Evolutionary conservation across 2,113 vertebrate genomes (phyloP).

Genomic region (Tricholaema leucomelas): DNA sequence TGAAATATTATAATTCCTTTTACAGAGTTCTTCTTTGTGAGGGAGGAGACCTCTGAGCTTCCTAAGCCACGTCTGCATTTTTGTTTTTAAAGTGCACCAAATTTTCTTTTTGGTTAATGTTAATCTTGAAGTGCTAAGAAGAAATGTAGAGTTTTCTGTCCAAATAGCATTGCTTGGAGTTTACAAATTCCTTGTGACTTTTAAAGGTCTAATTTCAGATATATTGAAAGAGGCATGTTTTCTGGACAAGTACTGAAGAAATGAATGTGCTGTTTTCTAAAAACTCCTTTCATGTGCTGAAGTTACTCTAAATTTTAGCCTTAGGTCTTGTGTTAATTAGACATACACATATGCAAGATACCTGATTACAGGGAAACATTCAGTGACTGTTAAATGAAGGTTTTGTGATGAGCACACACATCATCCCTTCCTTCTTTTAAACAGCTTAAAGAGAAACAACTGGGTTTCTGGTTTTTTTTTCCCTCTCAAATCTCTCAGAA

Average conservation of each 20-base stretch:
- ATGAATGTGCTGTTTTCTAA: not conserved
- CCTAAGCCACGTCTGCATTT: not conserved
- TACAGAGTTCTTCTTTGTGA: not conserved
- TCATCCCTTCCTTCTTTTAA: not conserved
- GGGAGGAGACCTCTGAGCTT: not conserved
- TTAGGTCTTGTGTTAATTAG: not conserved
- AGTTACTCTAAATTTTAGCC: not conserved
- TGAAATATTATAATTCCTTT: not conserved
- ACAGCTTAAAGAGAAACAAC: not conserved
- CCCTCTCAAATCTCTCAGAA: not conserved
- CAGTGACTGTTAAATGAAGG: not conserved
- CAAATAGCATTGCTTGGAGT: not conserved
- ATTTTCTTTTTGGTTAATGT: not conserved
- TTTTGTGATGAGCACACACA: not conserved
- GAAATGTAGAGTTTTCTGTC: not conserved
- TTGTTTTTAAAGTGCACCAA: not conserved
- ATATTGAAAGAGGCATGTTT: not conserved
- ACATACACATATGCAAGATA: fast-evolving
- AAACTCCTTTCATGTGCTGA: not conserved
- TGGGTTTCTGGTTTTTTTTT: not conserved
- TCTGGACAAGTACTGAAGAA: not conserved
- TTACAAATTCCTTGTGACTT: not conserved
- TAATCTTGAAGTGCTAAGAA: not conserved
- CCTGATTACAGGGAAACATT: not conserved
- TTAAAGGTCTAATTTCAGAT: not conserved